Percentiles rank a stretch among this genome's conserved stretches.
Evolutionary conservation across 2,113 vertebrate species (phyloP).

Genomic region (Erythrolamprus reginae): DNA sequence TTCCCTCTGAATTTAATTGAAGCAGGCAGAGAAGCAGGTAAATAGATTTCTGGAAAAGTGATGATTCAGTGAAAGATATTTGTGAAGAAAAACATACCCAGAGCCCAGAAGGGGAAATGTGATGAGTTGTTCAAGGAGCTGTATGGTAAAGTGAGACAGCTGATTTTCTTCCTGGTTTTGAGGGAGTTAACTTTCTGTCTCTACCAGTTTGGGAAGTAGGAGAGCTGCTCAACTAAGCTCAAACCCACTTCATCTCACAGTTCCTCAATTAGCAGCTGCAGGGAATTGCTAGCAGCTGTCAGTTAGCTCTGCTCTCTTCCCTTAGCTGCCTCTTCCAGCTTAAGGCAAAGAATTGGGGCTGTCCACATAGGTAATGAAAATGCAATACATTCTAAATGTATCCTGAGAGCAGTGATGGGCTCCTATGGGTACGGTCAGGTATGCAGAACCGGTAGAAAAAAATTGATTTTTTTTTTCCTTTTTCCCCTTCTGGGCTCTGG

Average conservation of each 20-base stretch:
- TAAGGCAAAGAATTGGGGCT: background rate
- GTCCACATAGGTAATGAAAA: background rate
- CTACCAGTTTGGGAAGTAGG: background rate
- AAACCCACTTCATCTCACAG: background rate
- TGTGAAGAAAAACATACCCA: no score
- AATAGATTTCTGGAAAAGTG: background rate
- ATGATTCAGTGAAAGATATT: background rate
- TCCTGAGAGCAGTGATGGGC: background rate
- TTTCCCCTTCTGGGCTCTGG: no score
- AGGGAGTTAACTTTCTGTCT: background rate
- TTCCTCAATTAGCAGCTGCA: background rate
- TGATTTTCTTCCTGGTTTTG: background rate
- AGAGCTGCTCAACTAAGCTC: background rate
- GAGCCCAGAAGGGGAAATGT: no score
- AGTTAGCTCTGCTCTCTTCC: background rate
- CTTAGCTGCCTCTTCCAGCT: background rate
- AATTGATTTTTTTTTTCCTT: no score
- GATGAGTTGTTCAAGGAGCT: background rate
- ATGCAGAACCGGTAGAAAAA: no score
- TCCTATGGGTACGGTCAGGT: no score
- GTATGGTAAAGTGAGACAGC: background rate
- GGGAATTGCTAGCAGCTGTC: background rate
- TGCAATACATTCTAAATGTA: background rate
- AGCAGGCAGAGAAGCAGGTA: background rate
- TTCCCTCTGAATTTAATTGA: background rate